Conservation (phyloP, 2,888 invertebrate genomes). For the Dinocampus coccinellae region DNA sequence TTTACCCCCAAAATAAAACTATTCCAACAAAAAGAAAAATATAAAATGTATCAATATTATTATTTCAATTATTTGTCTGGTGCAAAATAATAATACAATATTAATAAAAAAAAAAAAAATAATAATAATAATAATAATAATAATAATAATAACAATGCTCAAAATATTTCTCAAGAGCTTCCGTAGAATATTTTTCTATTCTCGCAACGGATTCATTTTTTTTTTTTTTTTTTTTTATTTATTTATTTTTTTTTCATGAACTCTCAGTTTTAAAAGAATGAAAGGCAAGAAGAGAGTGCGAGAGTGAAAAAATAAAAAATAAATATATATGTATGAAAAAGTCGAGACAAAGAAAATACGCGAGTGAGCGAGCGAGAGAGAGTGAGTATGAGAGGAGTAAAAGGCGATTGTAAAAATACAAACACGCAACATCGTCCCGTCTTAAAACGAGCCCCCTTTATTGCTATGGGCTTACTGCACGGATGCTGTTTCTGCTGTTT, state of each 20-base stretch:
- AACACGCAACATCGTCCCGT: slow-evolving; percentile 32
- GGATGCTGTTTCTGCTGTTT: slow-evolving; percentile 54
- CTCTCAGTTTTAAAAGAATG: background rate
- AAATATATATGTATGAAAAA: background rate
- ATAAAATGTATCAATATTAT: background rate
- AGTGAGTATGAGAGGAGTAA: background rate
- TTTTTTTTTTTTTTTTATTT: no score
- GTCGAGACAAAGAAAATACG: slow-evolving; percentile 15
- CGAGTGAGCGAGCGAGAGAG: background rate
- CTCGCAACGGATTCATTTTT: no score
- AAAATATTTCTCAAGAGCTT: slow-evolving; percentile 23
- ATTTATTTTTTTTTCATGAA: background rate
- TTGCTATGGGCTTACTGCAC: slow-evolving; percentile 47
- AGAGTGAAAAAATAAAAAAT: background rate
- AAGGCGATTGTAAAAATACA: slow-evolving; percentile 27
- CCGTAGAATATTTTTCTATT: slow-evolving; percentile 11
- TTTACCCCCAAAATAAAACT: background rate
- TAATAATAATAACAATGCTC: background rate
- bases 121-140: background rate
- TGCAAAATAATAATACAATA: background rate
- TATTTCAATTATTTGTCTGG: background rate
- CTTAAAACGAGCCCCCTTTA: slow-evolving; percentile 34
- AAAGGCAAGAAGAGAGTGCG: background rate
- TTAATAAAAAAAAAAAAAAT: background rate
- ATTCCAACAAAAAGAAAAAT: background rate